phyloP scores from a whole-genome alignment of 1,140 invertebrate species.

The Drosophila ambigua region DNA sequence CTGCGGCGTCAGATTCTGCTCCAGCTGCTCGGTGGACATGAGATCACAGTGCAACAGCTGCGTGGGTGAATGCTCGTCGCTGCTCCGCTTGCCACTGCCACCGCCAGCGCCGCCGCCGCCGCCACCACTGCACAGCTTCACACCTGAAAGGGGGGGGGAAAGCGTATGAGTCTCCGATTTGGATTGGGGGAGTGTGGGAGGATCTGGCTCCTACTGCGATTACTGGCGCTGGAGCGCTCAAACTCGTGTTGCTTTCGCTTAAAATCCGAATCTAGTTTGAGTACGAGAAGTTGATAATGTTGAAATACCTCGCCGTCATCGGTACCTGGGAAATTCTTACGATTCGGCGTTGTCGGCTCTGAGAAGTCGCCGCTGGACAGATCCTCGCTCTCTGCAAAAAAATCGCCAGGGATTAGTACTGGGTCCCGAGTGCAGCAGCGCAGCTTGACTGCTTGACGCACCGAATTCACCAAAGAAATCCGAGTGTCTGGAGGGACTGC shows the following conservation, averaged over 20 bases:
- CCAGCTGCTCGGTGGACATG: constrained; percentile 81
- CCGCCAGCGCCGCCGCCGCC: constrained; percentile 69
- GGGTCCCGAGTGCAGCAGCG: no score
- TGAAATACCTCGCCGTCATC: constrained; percentile 85
- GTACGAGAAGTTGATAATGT: constrained; percentile 87
- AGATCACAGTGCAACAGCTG: constrained; percentile 60
- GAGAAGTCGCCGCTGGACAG: constrained; percentile 82
- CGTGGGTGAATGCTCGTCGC: constrained; percentile 71
- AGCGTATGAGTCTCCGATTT: background rate
- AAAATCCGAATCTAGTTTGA: constrained; percentile 89
- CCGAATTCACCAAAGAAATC: constrained; percentile 85
- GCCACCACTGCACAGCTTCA: constrained; percentile 53
- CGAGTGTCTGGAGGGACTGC: constrained; percentile 87
- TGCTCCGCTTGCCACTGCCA: constrained; percentile 69
- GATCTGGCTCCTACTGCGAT: constrained; percentile 56
- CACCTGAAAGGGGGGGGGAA: constrained; percentile 26
- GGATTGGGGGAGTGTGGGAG: background rate
- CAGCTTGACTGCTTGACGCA: constrained; percentile 20
- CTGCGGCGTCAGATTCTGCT: constrained; percentile 89
- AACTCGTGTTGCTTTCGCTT: constrained; percentile 89
- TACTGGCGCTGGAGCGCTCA: constrained; percentile 84
- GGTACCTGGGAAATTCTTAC: constrained; percentile 66
- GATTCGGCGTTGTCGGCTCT: constrained; percentile 77
- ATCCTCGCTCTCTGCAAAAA: constrained; percentile 77
- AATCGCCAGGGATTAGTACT: background rate